Percentiles rank a stretch among this genome's conserved stretches.
These are phyloP conservation scores for Microcebus griseorufus DNA, from an alignment of 2,113 vertebrate genomes.

Conservation along the genomic window DNA sequence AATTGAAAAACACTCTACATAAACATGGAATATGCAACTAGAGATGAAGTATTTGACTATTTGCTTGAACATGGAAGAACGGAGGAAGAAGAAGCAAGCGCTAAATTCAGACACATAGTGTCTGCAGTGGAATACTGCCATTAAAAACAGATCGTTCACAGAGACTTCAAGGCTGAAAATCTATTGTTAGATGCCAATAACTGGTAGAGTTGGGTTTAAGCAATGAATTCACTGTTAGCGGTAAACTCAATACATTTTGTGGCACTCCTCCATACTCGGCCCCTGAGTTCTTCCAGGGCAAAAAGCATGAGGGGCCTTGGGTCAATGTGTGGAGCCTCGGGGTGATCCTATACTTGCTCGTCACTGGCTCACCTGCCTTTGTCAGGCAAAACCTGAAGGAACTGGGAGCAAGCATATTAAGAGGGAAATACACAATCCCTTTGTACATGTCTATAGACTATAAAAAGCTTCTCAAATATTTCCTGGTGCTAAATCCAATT, in stretches of 20 bases:
- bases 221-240: conserved; percentile 97
- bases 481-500: conserved; percentile 97
- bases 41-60: conserved; percentile 97
- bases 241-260: conserved; percentile 99
- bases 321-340: conserved; percentile 99
- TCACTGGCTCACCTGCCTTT: conserved; percentile 98
- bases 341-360: conserved; percentile 97
- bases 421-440: conserved; percentile 98
- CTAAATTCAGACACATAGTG: conserved; percentile 96
- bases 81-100: conserved; percentile 99
- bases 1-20: no score
- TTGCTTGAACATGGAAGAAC: conserved; percentile 98
- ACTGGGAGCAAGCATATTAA: conserved; percentile 95
- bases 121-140: no score
- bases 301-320: conserved; percentile 98
- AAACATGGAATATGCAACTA: no score
- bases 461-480: conserved; percentile 98
- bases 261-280: conserved; percentile 97
- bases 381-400: conserved; percentile 98
- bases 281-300: conserved; percentile 98
- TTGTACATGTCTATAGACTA: conserved; percentile 99
- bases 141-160: no score
- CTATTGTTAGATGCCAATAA: conserved; percentile 97
- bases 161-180: conserved; percentile 93
- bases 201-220: conserved; percentile 95